phyloP scores from a whole-genome alignment of 2,888 invertebrate species.

The Ophion slaviceki region DNA sequence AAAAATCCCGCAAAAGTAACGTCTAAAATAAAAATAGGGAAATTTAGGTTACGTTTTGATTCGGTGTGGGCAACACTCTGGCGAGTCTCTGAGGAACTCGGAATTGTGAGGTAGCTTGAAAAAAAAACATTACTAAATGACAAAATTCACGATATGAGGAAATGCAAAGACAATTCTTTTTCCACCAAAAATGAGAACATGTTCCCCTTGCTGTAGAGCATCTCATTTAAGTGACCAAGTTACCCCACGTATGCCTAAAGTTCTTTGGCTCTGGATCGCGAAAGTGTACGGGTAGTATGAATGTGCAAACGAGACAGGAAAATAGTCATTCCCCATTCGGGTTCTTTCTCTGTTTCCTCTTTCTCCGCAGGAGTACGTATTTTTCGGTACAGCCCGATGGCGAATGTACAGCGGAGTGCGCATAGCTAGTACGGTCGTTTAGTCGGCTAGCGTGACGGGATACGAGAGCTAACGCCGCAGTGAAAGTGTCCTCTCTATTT shows the following conservation, averaged over 20 bases:
- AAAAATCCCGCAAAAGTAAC: no score
- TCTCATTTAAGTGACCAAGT: not conserved
- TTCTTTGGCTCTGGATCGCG: conserved; percentile 7
- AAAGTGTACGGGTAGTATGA: not conserved
- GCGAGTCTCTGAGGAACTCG: no score
- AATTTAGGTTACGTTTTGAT: no score
- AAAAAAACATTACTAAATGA: no score
- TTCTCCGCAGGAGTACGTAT: conserved; percentile 39
- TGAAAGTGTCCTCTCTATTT: conserved; percentile 45
- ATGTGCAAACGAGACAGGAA: conserved; percentile 27
- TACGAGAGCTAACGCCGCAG: conserved; percentile 10
- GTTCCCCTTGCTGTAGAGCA: not conserved
- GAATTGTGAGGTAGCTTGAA: no score
- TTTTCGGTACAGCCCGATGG: conserved; percentile 46
- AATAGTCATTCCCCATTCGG: conserved; percentile 39
- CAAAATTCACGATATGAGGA: no score
- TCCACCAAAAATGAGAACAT: no score
- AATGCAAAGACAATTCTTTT: no score
- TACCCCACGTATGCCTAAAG: not conserved
- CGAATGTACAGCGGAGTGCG: not conserved
- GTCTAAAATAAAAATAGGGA: no score
- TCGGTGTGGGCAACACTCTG: no score
- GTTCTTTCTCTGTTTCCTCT: not conserved
- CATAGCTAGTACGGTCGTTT: conserved; percentile 43
- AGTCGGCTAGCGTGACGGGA: conserved; percentile 41